phyloP scores from a whole-genome alignment of 2,113 vertebrate species.

The Charina bottae region DNA sequence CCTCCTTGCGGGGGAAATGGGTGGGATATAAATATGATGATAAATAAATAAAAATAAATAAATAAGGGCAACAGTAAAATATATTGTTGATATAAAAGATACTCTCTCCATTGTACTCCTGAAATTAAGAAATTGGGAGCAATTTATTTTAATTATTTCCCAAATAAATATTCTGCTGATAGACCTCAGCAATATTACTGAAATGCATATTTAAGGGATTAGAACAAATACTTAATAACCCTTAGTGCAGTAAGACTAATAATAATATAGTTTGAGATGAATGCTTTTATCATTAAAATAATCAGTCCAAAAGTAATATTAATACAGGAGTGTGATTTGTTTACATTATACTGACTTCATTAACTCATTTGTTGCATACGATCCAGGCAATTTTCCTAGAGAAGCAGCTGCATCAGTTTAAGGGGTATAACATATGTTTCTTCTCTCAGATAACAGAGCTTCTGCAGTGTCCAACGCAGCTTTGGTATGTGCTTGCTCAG shows the following conservation, averaged over 20 bases:
- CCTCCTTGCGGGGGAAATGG: no score
- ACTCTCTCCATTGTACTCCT: not conserved
- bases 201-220: not conserved
- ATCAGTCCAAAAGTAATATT: not conserved
- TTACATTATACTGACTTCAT: not conserved
- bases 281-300: not conserved
- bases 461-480: not conserved
- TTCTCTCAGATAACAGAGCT: not conserved
- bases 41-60: no score
- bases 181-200: not conserved
- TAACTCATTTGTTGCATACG: not conserved
- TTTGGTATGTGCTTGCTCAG: not conserved
- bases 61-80: not conserved
- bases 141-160: not conserved
- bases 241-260: not conserved
- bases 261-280: not conserved
- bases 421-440: not conserved
- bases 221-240: not conserved
- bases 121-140: not conserved
- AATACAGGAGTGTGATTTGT: not conserved
- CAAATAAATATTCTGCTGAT: not conserved
- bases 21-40: no score
- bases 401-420: not conserved
- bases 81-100: not conserved
- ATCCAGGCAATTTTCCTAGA: not conserved